A percentile compares a stretch with the other conserved stretches of the same genome.
Evolutionary conservation across 2,888 invertebrate genomes (phyloP).

Genomic region (Philopedon plagiatum): DNA sequence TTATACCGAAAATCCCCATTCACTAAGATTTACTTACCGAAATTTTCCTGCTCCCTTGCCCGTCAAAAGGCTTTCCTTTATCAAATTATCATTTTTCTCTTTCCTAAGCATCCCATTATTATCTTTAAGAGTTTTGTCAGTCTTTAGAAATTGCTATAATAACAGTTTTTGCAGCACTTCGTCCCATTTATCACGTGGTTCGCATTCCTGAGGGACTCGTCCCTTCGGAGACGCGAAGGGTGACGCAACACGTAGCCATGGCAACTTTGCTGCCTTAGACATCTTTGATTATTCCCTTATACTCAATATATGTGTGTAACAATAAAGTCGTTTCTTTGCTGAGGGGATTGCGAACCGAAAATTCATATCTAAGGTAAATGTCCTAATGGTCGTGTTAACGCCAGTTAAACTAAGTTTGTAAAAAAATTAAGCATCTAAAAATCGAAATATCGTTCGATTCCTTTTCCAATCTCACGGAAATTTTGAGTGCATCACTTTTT

Average conservation of each 20-base stretch:
- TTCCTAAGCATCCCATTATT: conserved; percentile 23
- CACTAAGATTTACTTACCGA: not conserved
- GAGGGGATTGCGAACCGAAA: too few relatives aligned
- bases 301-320: conserved; percentile 2
- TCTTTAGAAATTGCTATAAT: conserved; percentile 34
- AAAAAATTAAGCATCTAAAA: too few relatives aligned
- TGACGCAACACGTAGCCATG: conserved; percentile 47
- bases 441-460: too few relatives aligned
- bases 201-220: conserved; percentile 34
- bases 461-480: too few relatives aligned
- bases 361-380: too few relatives aligned
- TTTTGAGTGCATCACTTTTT: too few relatives aligned
- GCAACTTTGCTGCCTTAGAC: conserved; percentile 39
- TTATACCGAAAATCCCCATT: too few relatives aligned
- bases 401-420: too few relatives aligned
- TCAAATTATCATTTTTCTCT: conserved; percentile 20
- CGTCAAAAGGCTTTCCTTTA: not conserved
- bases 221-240: conserved; percentile 23
- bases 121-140: conserved; percentile 30
- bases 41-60: not conserved
- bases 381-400: too few relatives aligned
- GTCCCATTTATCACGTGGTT: conserved; percentile 41
- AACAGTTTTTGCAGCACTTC: conserved; percentile 38
- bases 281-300: conserved; percentile 21
- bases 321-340: not conserved